Base-by-base conservation (phyloP, 2,797 vertebrate species). In the Coracias cyanogaster region DNA sequence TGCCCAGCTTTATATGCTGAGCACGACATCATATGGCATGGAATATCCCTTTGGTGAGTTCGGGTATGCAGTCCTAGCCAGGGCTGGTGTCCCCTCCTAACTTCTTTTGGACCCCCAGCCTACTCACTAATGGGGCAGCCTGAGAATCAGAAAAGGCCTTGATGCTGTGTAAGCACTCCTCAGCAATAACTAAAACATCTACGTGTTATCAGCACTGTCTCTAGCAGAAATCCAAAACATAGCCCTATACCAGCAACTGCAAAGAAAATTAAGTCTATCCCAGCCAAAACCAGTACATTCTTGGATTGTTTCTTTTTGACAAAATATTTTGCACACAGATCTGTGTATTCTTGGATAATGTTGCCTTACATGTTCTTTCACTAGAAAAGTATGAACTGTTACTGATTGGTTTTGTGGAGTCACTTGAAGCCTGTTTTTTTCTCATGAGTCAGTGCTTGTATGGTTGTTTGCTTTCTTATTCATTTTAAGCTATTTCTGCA, bases 21-120 rank as follows among this genome's bases (percentile, higher is more conserved):
- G 24, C 21, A 35, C 4, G 26, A 12, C 2, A 2, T 46, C 29
- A 9, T 5, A 9, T 2, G 4, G 19, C 20, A 3, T 29, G n/a
- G 29, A 5, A 62, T n/a, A 33, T 10, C 12, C 33, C 9, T 69
- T 5, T 16, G 33, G 48, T 43, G 41, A 43, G 41, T 43, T 43
- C 15, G 41, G 41, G 41, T 43, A 14, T 15, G 41, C 41, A 43
- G 41, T 43, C 41, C 11, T 43, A 43, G 41, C 41, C 41, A 43
- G 14, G 41, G 41, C 41, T 43, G 41, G 41, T 43, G 41, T 43
- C 41, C 41, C 16, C 41, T 16, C 41, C 41, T 16, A 43, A 43
- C 41, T 16, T 43, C 41, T 43, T 43, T 12, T 43, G 41, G 41
- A 43, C 41, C 41, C 41, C 41, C 41, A 43, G 41, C 41, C 41